Conservation (phyloP, 2,888 invertebrate genomes). For the Brachyopa scutellaris region DNA sequence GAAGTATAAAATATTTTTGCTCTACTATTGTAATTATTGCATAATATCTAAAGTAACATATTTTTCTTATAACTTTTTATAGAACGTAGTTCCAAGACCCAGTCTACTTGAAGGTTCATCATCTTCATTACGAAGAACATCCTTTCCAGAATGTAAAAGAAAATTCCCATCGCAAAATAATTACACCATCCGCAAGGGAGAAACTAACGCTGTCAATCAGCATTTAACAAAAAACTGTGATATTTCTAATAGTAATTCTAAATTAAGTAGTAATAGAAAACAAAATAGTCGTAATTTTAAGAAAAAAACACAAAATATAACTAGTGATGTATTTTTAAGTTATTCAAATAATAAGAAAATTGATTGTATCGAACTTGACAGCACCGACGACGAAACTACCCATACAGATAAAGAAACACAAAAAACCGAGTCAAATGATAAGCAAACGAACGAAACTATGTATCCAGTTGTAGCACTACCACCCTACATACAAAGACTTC, state of each 20-base stretch:
- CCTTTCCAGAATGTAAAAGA: too few species aligned
- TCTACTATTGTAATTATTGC: neutral
- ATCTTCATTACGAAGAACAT: too few species aligned
- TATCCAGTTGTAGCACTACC: too few species aligned
- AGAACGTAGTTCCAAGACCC: slow-evolving; percentile 17
- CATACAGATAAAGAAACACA: too few species aligned
- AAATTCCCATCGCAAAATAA: neutral
- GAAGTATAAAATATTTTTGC: neutral
- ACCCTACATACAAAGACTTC: slow-evolving; percentile 20
- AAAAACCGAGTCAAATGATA: too few species aligned
- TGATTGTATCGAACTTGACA: slow-evolving; percentile 18
- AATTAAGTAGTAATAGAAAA: slow-evolving; percentile 26
- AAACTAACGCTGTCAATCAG: slow-evolving; percentile 58
- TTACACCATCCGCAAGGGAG: slow-evolving; percentile 15
- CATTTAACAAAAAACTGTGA: slow-evolving; percentile 66
- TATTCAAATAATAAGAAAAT: neutral
- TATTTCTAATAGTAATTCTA: slow-evolving; percentile 41
- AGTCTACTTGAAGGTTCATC: neutral
- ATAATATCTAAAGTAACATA: neutral
- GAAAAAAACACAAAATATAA: slow-evolving; percentile 32
- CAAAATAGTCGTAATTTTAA: slow-evolving; percentile 48
- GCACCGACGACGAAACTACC: slow-evolving; percentile 5
- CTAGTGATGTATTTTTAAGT: slow-evolving; percentile 30
- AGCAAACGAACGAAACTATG: too few species aligned
- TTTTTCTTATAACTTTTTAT: neutral